Percentiles rank a stretch among this genome's conserved stretches.
Evolutionary conservation across 2,888 invertebrate species (phyloP).

Genomic region (Diaphora mendica): DNA sequence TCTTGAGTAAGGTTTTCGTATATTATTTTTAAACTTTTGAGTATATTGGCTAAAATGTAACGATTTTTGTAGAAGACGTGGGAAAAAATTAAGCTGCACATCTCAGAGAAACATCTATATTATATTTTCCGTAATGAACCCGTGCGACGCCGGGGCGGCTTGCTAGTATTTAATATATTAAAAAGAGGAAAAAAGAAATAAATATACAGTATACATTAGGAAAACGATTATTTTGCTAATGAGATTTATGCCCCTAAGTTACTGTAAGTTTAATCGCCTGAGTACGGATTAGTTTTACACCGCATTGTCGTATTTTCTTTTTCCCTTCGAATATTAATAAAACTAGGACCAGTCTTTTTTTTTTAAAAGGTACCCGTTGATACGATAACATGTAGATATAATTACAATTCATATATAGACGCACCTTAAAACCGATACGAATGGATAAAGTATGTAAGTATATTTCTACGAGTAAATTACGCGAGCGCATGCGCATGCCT

Average conservation of each 20-base stretch:
- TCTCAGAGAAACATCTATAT: no score
- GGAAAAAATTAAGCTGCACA: no score
- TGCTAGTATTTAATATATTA: not conserved
- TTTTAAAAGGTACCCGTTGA: not conserved
- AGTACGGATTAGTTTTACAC: not conserved
- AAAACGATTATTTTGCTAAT: not conserved
- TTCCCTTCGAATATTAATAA: not conserved
- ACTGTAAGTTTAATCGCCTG: not conserved
- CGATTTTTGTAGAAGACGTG: no score
- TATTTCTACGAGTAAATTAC: slow-evolving; percentile 17
- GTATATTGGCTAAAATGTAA: no score
- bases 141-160: no score
- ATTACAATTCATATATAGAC: not conserved
- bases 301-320: not conserved
- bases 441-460: slow-evolving; percentile 21
- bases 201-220: not conserved
- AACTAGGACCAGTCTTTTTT: not conserved
- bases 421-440: slow-evolving; percentile 2
- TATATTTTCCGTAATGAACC: no score
- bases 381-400: slow-evolving; percentile 1
- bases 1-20: no score
- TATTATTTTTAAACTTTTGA: no score
- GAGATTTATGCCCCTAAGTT: not conserved
- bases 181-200: not conserved
- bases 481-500: slow-evolving; percentile 17